phyloP scores from a whole-genome alignment of 2,113 vertebrate species.

The Oreochromis niloticus region DNA sequence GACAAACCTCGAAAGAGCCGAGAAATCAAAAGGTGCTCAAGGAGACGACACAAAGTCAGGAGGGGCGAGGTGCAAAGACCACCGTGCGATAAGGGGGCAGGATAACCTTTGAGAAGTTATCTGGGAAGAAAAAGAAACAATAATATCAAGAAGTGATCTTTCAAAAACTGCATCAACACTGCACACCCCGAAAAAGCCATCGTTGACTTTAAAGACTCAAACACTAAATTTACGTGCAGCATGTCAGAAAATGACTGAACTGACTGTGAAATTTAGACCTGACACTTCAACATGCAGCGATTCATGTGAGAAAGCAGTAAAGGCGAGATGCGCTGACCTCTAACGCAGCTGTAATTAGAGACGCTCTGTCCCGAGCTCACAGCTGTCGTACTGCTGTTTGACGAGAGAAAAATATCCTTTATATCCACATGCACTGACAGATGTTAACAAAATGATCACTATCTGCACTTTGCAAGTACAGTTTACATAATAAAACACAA shows the following conservation, averaged over 20 bases:
- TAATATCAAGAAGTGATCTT: background rate
- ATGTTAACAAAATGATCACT: background rate
- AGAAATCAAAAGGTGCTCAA: conserved; percentile 34
- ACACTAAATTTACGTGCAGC: background rate
- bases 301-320: background rate
- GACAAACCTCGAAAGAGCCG: conserved; percentile 43
- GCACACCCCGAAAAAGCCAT: background rate
- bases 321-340: conserved; percentile 3
- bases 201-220: background rate
- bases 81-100: background rate
- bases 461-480: background rate
- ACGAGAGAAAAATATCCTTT: background rate
- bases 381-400: background rate
- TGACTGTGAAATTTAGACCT: background rate
- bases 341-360: conserved; percentile 37
- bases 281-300: background rate
- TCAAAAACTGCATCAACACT: background rate
- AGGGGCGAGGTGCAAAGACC: conserved; percentile 30
- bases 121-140: background rate
- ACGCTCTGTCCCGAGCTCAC: background rate
- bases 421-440: background rate
- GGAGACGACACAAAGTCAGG: conserved; percentile 29
- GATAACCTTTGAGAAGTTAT: conserved; percentile 29
- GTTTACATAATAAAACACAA: background rate
- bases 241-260: background rate